These are phyloP conservation scores for Drosophila persimilis DNA, from an alignment of 1,140 invertebrate species.

Conservation along the genomic window DNA sequence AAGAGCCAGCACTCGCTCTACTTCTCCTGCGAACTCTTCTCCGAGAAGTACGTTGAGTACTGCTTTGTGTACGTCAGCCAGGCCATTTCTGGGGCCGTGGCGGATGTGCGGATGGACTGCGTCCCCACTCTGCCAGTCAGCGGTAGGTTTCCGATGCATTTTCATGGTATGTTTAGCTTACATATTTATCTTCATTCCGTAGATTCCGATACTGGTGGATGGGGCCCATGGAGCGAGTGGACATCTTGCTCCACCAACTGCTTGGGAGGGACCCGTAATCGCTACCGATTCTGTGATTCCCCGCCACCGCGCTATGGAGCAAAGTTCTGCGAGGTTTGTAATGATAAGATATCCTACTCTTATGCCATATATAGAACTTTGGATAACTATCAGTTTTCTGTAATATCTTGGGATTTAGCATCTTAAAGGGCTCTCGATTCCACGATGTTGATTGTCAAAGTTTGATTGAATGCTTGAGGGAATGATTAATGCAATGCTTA, in stretches of 20 bases:
- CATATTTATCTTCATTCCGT: constrained; percentile 5
- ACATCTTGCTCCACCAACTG: constrained; percentile 92
- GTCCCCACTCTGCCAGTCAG: constrained; percentile 90
- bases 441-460: constrained; percentile 40
- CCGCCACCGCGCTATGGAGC: constrained; percentile 92
- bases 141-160: constrained; percentile 84
- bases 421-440: constrained; percentile 38
- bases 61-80: constrained; percentile 94
- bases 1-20: constrained; percentile 89
- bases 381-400: too few species aligned
- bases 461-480: constrained; percentile 41
- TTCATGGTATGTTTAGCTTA: background rate
- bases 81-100: constrained; percentile 90
- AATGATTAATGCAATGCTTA: constrained; percentile 40
- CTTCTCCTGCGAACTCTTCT: constrained; percentile 92
- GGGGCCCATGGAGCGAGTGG: constrained; percentile 93
- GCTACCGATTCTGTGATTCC: constrained; percentile 92
- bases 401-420: constrained; percentile 27
- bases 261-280: constrained; percentile 89
- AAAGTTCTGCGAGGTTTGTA: constrained; percentile 91
- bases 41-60: constrained; percentile 91
- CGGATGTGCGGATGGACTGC: constrained; percentile 91
- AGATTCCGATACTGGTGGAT: constrained; percentile 91
- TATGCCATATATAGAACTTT: background rate
- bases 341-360: background rate